phyloP scores from a whole-genome alignment of 2,888 invertebrate species.

The Pollenia amentaria region DNA sequence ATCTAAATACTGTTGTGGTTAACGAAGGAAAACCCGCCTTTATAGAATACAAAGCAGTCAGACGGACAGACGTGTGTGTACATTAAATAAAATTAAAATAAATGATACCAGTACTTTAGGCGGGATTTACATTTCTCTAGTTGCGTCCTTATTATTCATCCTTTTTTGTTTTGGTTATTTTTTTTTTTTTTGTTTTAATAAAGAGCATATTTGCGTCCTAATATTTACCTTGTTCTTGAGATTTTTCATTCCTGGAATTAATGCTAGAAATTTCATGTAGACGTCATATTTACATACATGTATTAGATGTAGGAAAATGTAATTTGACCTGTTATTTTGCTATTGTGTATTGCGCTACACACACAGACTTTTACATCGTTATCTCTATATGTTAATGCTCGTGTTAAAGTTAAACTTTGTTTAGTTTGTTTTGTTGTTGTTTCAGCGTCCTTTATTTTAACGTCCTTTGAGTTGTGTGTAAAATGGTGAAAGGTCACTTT shows the following conservation, averaged over 20 bases:
- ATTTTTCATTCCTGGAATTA: slow-evolving; percentile 58
- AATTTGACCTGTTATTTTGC: slow-evolving; percentile 56
- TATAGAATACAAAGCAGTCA: neutral
- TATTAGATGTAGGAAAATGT: slow-evolving; percentile 25
- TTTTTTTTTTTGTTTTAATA: neutral
- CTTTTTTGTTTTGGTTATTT: too few relatives aligned
- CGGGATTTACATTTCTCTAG: slow-evolving; percentile 53
- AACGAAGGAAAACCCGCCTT: slow-evolving; percentile 1
- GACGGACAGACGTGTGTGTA: neutral
- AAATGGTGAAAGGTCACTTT: slow-evolving; percentile 21
- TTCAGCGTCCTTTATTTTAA: neutral
- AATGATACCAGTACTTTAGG: slow-evolving; percentile 44
- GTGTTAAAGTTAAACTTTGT: slow-evolving; percentile 66
- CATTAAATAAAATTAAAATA: slow-evolving; percentile 11
- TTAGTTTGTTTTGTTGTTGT: slow-evolving; percentile 43
- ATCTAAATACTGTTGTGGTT: slow-evolving; percentile 64
- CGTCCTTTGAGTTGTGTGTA: slow-evolving; percentile 13
- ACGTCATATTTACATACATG: slow-evolving; percentile 58
- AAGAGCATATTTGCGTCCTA: neutral
- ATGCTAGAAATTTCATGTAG: slow-evolving; percentile 63
- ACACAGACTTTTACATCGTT: slow-evolving; percentile 6
- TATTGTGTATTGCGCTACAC: neutral
- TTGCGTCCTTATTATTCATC: slow-evolving; percentile 23
- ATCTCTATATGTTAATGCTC: slow-evolving; percentile 4
- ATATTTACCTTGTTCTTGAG: slow-evolving; percentile 57